Conservation (phyloP, 35 echinoderm and acorn worm species). For the Lytechinus pictus region DNA sequence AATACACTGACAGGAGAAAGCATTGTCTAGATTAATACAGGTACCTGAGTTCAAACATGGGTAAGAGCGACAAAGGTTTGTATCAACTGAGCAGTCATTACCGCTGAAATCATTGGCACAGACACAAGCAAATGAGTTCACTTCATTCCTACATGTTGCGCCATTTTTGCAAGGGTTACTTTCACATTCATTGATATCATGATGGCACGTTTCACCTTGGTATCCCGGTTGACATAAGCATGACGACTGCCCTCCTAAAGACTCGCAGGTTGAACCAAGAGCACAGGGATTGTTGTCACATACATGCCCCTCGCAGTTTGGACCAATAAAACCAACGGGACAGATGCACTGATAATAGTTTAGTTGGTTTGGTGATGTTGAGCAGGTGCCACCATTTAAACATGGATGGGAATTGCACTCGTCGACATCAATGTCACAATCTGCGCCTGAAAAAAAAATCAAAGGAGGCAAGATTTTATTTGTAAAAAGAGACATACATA, state of each 20-base stretch:
- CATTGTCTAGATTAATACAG: neutral
- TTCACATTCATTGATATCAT: slow-evolving; percentile 57
- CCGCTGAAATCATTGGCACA: slow-evolving; percentile 61
- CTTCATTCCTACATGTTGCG: slow-evolving; percentile 62
- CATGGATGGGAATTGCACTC: slow-evolving; percentile 8
- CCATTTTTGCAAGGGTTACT: slow-evolving; percentile 76
- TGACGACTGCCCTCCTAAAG: neutral
- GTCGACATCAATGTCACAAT: slow-evolving; percentile 11
- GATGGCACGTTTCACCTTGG: slow-evolving; percentile 1
- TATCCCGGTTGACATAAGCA: slow-evolving; percentile 51
- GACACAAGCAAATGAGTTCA: slow-evolving; percentile 55
- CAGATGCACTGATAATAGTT: slow-evolving; percentile 42
- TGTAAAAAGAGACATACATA: no score
- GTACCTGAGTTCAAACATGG: neutral
- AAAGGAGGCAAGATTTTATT: no score
- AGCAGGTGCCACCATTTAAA: slow-evolving; percentile 16
- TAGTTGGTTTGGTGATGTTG: neutral
- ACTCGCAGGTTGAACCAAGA: slow-evolving; percentile 20
- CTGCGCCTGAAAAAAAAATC: neutral
- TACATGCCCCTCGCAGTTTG: slow-evolving; percentile 19
- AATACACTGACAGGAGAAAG: slow-evolving; percentile 25
- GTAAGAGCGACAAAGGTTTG: neutral
- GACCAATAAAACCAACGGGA: slow-evolving; percentile 22
- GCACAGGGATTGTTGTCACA: slow-evolving; percentile 46
- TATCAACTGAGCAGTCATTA: slow-evolving; percentile 58